Evolutionary conservation across 2,113 vertebrate species (phyloP).

Genomic region (Globicephala melas): DNA sequence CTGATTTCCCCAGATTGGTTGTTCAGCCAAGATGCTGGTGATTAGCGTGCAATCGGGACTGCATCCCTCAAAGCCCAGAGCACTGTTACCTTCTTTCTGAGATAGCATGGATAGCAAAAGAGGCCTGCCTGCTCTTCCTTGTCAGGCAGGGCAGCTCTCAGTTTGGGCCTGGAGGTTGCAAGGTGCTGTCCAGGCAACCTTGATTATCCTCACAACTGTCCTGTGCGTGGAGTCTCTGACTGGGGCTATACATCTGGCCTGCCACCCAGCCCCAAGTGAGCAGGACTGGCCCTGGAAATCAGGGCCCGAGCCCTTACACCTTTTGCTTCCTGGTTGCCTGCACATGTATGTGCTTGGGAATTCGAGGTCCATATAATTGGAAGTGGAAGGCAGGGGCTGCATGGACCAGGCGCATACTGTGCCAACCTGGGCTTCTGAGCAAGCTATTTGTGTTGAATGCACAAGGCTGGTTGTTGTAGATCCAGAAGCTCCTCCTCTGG

Average conservation of each 20-base stretch:
- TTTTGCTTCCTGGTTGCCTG: background rate
- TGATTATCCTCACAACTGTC: background rate
- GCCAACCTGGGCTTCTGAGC: background rate
- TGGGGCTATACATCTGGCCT: background rate
- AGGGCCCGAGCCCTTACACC: background rate
- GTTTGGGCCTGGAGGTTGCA: background rate
- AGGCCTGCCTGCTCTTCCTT: background rate
- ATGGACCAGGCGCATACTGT: background rate
- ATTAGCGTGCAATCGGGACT: background rate
- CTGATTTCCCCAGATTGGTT: background rate
- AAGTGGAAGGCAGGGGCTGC: background rate
- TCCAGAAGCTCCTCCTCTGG: background rate
- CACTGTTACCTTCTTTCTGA: background rate
- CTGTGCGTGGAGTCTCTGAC: background rate
- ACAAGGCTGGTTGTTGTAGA: background rate
- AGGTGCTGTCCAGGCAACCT: background rate
- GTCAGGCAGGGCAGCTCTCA: background rate
- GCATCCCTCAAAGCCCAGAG: background rate
- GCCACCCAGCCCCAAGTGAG: no score
- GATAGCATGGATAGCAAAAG: background rate
- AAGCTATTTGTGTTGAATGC: background rate
- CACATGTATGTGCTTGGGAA: background rate
- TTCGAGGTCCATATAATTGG: background rate
- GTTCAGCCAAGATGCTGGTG: background rate
- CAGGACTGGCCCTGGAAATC: background rate